Percentiles rank a stretch among this genome's conserved stretches.
phyloP scores from a whole-genome alignment of 1,140 invertebrate species.

The Drosophila lowei region DNA sequence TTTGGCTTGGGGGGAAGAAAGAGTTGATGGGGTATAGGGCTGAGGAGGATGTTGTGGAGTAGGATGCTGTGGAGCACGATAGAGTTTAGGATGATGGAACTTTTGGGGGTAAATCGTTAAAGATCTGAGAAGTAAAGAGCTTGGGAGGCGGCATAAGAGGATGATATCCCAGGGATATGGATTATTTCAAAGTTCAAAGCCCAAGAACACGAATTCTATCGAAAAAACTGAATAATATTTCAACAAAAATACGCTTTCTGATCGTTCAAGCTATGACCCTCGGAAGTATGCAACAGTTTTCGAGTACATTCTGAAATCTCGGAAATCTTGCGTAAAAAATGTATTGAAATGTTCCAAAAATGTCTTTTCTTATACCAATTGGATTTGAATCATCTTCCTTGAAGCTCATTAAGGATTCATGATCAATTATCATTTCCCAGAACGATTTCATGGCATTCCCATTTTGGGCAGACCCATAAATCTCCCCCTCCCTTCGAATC shows the following conservation, averaged over 20 bases:
- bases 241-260: too few relatives aligned
- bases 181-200: too few relatives aligned
- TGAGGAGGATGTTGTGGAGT: not conserved
- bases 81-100: not conserved
- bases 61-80: slow-evolving; percentile 11
- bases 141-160: not conserved
- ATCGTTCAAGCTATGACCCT: slow-evolving; percentile 2
- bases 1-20: too few relatives aligned
- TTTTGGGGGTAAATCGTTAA: too few relatives aligned
- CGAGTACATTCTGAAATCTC: not conserved
- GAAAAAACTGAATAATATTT: too few relatives aligned
- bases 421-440: slow-evolving; percentile 38
- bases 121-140: not conserved
- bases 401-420: slow-evolving; percentile 45
- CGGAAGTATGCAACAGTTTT: slow-evolving; percentile 49
- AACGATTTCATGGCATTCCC: slow-evolving; percentile 51
- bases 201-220: too few relatives aligned
- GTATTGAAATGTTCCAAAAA: not conserved
- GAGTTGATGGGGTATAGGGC: too few relatives aligned
- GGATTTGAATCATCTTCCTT: slow-evolving; percentile 6
- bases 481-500: slow-evolving; percentile 46
- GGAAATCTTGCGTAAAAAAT: not conserved
- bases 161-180: not conserved
- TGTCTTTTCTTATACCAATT: not conserved
- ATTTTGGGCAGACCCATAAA: slow-evolving; percentile 28